Evolutionary conservation across 2,113 vertebrate genomes (phyloP).

Genomic region (Oxyruncus cristatus): DNA sequence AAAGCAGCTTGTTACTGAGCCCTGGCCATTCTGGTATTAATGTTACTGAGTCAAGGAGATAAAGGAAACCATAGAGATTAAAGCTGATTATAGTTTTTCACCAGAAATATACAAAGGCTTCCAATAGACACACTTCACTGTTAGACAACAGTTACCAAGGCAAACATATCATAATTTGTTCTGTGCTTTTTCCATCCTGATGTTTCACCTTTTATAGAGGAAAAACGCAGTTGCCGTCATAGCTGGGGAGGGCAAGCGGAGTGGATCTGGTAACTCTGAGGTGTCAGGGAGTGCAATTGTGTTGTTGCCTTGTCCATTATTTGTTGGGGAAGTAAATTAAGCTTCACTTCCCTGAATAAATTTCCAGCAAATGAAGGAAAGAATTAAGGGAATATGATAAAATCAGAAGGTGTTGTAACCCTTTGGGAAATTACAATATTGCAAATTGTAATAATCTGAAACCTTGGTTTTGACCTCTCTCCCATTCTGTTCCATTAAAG

Average conservation of each 20-base stretch:
- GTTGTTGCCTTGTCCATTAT: not conserved
- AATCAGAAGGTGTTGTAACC: not conserved
- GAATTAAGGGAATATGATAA: not conserved
- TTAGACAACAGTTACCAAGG: not conserved
- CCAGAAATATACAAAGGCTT: not conserved
- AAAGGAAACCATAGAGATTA: not conserved
- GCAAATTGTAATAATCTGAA: not conserved
- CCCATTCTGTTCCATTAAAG: not conserved
- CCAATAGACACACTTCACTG: not conserved
- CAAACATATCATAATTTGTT: not conserved
- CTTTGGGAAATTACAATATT: not conserved
- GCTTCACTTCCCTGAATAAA: not conserved
- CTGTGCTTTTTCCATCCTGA: not conserved
- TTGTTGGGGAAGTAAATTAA: slow-evolving; percentile 22
- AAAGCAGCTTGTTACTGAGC: not conserved
- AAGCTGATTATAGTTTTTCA: not conserved
- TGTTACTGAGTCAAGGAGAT: not conserved
- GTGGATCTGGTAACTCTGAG: not conserved
- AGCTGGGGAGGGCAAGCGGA: not conserved
- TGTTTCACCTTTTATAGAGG: not conserved
- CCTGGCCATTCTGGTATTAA: not conserved
- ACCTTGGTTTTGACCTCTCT: not conserved
- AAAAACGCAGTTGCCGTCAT: not conserved
- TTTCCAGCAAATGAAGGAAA: not conserved
- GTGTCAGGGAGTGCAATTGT: not conserved